These are phyloP conservation scores for Mustelus asterias DNA, from an alignment of 2,113 vertebrate genomes.

Conservation along the genomic window DNA sequence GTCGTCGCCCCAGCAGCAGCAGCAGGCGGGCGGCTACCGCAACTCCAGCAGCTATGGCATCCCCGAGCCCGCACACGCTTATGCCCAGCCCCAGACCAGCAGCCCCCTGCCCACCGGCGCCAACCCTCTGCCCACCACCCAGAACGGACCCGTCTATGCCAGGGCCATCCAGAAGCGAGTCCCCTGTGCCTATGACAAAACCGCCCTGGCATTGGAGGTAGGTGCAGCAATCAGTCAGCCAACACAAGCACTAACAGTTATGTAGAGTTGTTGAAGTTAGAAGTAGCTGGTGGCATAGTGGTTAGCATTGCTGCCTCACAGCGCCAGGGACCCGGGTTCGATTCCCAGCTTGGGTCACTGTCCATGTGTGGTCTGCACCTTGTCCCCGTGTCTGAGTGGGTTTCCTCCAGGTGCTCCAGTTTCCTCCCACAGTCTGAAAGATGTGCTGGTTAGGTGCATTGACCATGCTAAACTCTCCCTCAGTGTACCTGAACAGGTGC, in stretches of 20 bases:
- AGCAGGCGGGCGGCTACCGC: slow-evolving; percentile 65
- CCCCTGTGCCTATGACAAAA: slow-evolving; percentile 97
- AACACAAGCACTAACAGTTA: neutral
- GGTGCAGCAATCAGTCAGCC: neutral
- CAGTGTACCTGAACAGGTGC: no score
- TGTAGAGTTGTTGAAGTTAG: neutral
- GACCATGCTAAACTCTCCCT: no score
- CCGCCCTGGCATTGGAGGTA: slow-evolving; percentile 93
- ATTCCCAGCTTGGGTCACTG: no score
- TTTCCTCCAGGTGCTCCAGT: no score
- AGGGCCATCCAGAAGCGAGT: slow-evolving; percentile 97
- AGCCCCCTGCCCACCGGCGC: slow-evolving; percentile 73
- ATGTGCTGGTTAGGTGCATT: no score
- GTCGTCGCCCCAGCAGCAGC: slow-evolving; percentile 58
- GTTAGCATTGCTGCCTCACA: no score
- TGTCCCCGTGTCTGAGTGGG: no score
- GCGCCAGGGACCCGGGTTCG: no score
- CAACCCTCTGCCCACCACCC: slow-evolving; percentile 75
- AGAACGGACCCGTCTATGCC: slow-evolving; percentile 94
- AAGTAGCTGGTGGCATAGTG: no score
- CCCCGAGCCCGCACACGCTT: slow-evolving; percentile 86
- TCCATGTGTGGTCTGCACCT: no score
- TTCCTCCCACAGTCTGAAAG: no score
- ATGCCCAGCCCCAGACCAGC: slow-evolving; percentile 88
- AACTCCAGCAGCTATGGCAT: slow-evolving; percentile 96